These are phyloP conservation scores for Sycophila texana DNA, from an alignment of 2,888 invertebrate species.

Conservation along the genomic window DNA sequence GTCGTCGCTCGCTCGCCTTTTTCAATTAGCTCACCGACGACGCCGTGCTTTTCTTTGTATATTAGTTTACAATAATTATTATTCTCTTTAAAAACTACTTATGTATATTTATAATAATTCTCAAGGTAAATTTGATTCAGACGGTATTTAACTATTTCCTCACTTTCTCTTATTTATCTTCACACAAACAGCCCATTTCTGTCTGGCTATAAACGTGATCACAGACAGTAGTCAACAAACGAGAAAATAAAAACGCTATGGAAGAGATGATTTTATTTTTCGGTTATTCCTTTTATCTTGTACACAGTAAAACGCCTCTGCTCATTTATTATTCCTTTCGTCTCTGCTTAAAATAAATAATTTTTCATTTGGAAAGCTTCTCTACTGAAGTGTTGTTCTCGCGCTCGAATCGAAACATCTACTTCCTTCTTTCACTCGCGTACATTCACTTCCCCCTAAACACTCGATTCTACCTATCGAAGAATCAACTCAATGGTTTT, in stretches of 20 bases:
- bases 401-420: neutral
- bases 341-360: constrained; percentile 68
- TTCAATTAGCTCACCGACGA: constrained; percentile 59
- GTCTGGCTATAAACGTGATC: constrained; percentile 34
- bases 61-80: constrained; percentile 59
- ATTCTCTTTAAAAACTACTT: constrained; percentile 58
- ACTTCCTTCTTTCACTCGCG: constrained; percentile 23
- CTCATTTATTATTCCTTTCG: constrained; percentile 47
- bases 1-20: constrained; percentile 55
- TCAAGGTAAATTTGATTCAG: constrained; percentile 51
- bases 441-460: constrained; percentile 24
- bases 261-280: constrained; percentile 66
- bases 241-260: constrained; percentile 57
- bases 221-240: constrained; percentile 63
- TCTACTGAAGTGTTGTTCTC: neutral
- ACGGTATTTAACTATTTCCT: constrained; percentile 55
- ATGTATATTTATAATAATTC: constrained; percentile 55
- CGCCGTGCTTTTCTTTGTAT: constrained; percentile 55
- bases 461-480: constrained; percentile 18
- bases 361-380: constrained; percentile 37
- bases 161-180: constrained; percentile 57
- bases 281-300: constrained; percentile 43
- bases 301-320: constrained; percentile 52
- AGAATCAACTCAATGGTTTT: constrained; percentile 45
- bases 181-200: constrained; percentile 53